A percentile compares a stretch with the other conserved stretches of the same genome.
Conservation (phyloP, 2,797 vertebrate genomes). For the Xenopus petersii region DNA sequence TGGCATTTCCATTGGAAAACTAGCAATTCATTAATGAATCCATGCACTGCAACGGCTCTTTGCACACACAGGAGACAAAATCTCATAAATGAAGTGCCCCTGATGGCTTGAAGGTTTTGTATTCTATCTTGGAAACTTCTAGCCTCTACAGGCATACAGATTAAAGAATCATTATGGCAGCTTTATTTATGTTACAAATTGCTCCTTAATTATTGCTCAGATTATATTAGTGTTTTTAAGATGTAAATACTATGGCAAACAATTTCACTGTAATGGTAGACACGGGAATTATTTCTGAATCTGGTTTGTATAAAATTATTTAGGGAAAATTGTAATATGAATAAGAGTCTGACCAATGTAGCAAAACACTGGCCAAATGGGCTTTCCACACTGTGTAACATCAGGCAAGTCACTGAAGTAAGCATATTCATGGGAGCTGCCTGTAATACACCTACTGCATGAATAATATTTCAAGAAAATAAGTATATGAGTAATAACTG, state of each 20-base stretch:
- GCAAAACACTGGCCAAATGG: no score
- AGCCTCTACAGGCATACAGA: slow-evolving; percentile 4
- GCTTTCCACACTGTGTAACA: no score
- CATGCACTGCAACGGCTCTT: slow-evolving; percentile 28
- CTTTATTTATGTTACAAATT: slow-evolving; percentile 10
- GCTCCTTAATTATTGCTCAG: slow-evolving; percentile 8
- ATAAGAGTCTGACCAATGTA: no score
- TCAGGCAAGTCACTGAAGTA: no score
- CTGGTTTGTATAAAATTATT: no score
- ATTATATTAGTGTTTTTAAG: slow-evolving; percentile 3
- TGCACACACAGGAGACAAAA: slow-evolving; percentile 14
- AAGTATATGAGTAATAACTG: no score
- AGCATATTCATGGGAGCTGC: no score
- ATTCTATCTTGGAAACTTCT: not conserved
- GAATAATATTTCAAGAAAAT: no score
- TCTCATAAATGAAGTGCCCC: slow-evolving; percentile 15
- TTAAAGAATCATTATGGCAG: slow-evolving; percentile 21
- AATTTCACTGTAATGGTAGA: not conserved
- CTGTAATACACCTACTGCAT: no score
- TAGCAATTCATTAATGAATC: slow-evolving; percentile 4
- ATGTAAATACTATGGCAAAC: slow-evolving; percentile 8
- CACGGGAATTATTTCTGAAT: no score
- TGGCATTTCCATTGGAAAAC: slow-evolving; percentile 7
- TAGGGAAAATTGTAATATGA: no score
- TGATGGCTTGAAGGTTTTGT: slow-evolving; percentile 14